Percentiles rank a stretch among this genome's conserved stretches.
These are phyloP conservation scores for Mirza zaza DNA, from an alignment of 2,113 vertebrate genomes.

Conservation along the genomic window DNA sequence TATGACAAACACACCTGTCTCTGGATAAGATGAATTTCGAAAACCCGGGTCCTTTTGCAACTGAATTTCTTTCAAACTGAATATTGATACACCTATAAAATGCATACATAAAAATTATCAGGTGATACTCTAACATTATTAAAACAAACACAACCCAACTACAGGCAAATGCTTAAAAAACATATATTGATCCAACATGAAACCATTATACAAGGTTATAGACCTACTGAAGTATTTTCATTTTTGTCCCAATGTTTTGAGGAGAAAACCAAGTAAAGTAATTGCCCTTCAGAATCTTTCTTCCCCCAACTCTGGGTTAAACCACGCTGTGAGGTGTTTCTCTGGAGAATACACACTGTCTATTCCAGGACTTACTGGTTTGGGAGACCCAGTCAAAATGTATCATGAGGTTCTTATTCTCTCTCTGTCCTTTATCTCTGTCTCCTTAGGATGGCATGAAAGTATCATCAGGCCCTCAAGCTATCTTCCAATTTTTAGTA, in stretches of 20 bases:
- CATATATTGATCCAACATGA: neutral
- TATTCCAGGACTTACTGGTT: neutral
- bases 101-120: constrained; percentile 59
- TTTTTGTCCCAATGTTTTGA: neutral
- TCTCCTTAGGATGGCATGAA: neutral
- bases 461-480: neutral
- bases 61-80: constrained; percentile 98
- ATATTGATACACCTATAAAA: constrained; percentile 94
- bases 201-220: neutral
- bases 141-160: constrained; percentile 29
- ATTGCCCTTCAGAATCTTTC: neutral
- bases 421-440: neutral
- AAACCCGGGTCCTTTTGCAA: constrained; percentile 98
- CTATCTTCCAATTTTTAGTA: neutral
- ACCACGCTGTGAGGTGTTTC: neutral
- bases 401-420: neutral
- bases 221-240: neutral
- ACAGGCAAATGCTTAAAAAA: neutral
- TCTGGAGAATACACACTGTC: neutral
- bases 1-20: constrained; percentile 91
- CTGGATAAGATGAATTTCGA: constrained; percentile 96
- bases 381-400: neutral
- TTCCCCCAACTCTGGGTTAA: neutral
- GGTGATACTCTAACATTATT: constrained; percentile 39
- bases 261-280: constrained; percentile 35